Percentiles rank a stretch among this genome's conserved stretches.
Evolutionary conservation across 2,888 invertebrate species (phyloP).

Genomic region (Hecatera dysodea): DNA sequence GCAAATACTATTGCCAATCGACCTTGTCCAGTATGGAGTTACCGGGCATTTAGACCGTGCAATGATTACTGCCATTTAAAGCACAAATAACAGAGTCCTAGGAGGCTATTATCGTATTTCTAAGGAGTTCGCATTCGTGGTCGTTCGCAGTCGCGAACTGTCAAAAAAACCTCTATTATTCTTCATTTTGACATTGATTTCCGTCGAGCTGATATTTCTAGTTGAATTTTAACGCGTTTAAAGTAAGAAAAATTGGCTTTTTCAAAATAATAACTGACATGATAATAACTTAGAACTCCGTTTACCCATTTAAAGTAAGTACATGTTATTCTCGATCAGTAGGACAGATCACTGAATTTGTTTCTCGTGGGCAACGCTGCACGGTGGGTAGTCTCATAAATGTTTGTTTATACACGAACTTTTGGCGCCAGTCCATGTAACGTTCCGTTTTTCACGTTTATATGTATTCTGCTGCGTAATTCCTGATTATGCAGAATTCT

Average conservation of each 20-base stretch:
- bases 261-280: no score
- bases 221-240: no score
- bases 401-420: conserved; percentile 53
- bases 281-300: conserved; percentile 1
- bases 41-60: background rate
- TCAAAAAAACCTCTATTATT: no score
- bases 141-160: no score
- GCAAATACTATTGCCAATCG: background rate
- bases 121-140: no score
- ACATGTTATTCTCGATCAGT: background rate
- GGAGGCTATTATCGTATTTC: no score
- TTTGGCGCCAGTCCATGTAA: conserved; percentile 60
- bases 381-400: conserved; percentile 43
- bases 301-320: background rate
- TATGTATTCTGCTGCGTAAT: conserved; percentile 57
- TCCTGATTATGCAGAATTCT: conserved; percentile 52
- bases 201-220: no score
- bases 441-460: conserved; percentile 53
- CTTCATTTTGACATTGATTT: no score
- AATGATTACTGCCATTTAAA: background rate
- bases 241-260: no score
- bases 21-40: background rate
- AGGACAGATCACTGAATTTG: conserved; percentile 37
- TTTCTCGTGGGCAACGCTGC: conserved; percentile 20
- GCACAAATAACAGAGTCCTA: background rate